Evolutionary conservation across 2,113 vertebrate species (phyloP), one percentile per base, ranked within the genome.

Genomic region (Melanotaenia duboulayi): DNA sequence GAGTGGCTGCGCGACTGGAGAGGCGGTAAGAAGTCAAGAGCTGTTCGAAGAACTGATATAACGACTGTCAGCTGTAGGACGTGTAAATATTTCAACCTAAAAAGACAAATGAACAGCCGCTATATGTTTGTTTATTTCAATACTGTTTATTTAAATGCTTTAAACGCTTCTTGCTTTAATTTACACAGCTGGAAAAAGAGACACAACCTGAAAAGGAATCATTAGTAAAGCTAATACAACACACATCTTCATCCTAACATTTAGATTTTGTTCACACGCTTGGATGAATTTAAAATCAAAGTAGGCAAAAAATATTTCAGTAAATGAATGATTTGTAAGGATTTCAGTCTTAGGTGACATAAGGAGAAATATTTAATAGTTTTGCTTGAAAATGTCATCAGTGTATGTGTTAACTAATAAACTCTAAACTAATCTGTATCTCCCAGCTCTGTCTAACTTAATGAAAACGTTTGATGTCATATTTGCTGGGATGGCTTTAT

Each of bases 41-140:
- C 62, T 19, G 52, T 68, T 74, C 78, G 66, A 81, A 76, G 74
- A 87, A 83, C 68, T 65, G 20, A 52, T 57, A 63, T 64, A 74
- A 77, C 46, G 69, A 71, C 57, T 42, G 63, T 77, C 44, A 58
- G 40, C 28, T 61, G 59, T 66, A 66, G 49, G 39, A 74, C 46
- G 49, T 74, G 55, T 73, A 71, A 58, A 74, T 44, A 74, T 66
- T 50, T 7, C 48, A 35, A 0, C 66, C 71, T 72, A 78, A 72
- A 66, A 19, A 12, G 52, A 54, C 49, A 35, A 28, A 56, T 46
- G 16, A 14, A 44, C 51, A 0, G 62, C 6, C 4, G 0, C 22
- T 32, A 9, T n/a, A 14, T 44, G 25, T 2, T 12, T 0, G 0
- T 19, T 28, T n/a, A 35, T 61, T 16, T 25, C 35, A 11, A n/a